Base-by-base conservation (phyloP, 2,888 invertebrate species). In the Caenorhabditis auriculariae region DNA sequence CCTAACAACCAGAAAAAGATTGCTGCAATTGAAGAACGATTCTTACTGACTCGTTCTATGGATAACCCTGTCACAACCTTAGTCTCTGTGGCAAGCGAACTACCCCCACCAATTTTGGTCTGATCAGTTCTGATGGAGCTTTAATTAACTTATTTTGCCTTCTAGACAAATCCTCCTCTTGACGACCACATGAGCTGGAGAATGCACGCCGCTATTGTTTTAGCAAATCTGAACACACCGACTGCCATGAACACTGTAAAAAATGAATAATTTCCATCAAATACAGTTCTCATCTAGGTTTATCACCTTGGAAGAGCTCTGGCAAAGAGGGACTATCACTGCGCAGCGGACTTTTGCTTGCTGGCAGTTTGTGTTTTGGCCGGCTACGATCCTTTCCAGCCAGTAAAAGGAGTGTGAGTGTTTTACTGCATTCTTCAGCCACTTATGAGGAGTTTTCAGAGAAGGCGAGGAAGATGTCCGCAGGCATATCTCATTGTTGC, bases 331-430 rank as follows among this genome's bases (percentile, higher is more conserved):
- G 93, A 93, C 12, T 89, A 90, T 76, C 84, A 90, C 53, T 89
- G 89, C 84, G 93, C 91, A 2, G 91, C 94, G 24, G 95, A 96
- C 83, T 93, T 96, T 84, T 95, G 94, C 83, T 95, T 94, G 85
- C 85, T 98, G 76, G 88, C 93, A 84, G 92, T 89, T 1, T 89
- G 60, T 24, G 61, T 72, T n/a, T 45, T 72, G 15, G 66, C 67
- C n/a, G 61, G 57, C 37, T 55, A 60, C 28, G 64, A 72, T 57
- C 61, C 69, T 4, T 74, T 74, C 57, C 51, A 51, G 9, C 72
- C 72, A 5, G 27, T 58, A 9, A 49, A 49, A 19, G 38, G 53
- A 3, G 45, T 43, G 68, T 62, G 19, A 47, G 54, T 43, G 21
- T 35, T 15, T 4, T 37, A 4, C 5, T 28, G n/a, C n/a, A 29